phyloP scores from a whole-genome alignment of 1,140 invertebrate genomes.

The Brachionus sp. region DNA sequence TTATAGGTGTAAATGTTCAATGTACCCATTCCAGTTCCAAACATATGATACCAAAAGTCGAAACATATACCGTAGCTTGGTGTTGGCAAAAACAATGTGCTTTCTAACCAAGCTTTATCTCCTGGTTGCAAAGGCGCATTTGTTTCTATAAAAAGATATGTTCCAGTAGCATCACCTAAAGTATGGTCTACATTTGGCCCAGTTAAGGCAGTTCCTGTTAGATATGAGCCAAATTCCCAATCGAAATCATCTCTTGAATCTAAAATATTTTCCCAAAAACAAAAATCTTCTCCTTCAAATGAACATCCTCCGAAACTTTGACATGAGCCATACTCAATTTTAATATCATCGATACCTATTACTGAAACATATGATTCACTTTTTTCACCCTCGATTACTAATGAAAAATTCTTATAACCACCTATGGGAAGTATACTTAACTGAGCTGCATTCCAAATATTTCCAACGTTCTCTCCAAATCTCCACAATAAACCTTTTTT shows the following conservation, averaged over 20 bases:
- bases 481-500: slow-evolving; percentile 41
- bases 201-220: slow-evolving; percentile 49
- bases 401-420: slow-evolving; percentile 31
- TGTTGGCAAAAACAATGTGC: slow-evolving; percentile 4
- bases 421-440: not conserved
- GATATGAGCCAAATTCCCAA: slow-evolving; percentile 51
- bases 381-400: slow-evolving; percentile 51
- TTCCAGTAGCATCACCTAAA: slow-evolving; percentile 51
- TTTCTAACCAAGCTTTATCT: slow-evolving; percentile 21
- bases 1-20: slow-evolving; percentile 22
- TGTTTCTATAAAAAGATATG: slow-evolving; percentile 55
- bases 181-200: slow-evolving; percentile 59
- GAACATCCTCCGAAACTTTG: slow-evolving; percentile 47
- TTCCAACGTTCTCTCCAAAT: slow-evolving; percentile 36
- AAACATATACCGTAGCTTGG: slow-evolving; percentile 48
- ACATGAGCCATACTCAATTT: slow-evolving; percentile 32
- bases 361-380: slow-evolving; percentile 50
- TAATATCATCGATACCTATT: slow-evolving; percentile 34
- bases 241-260: slow-evolving; percentile 53
- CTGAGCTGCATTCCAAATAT: slow-evolving; percentile 40
- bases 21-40: slow-evolving; percentile 48
- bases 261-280: slow-evolving; percentile 52
- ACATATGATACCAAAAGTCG: slow-evolving; percentile 58
- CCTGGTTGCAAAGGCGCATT: not conserved
- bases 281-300: slow-evolving; percentile 62